These are phyloP conservation scores for Panurus biarmicus DNA, from an alignment of 2,113 vertebrate genomes.

Conservation along the genomic window DNA sequence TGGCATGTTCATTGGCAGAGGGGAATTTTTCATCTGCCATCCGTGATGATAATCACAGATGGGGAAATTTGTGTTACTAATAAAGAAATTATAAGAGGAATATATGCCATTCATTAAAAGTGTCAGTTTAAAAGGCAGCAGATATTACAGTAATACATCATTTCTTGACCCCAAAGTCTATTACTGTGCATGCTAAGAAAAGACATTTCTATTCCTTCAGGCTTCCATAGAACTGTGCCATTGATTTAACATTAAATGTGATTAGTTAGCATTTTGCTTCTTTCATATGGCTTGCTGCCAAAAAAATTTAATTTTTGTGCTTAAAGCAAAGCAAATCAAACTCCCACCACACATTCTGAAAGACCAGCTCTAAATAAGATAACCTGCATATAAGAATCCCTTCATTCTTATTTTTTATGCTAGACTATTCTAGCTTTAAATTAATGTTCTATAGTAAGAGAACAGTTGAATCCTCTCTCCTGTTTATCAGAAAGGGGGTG, in stretches of 20 bases:
- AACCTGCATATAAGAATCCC: neutral
- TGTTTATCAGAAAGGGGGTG: neutral
- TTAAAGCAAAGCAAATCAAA: constrained; percentile 4
- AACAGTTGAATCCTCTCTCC: neutral
- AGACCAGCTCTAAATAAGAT: neutral
- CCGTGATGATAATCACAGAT: neutral
- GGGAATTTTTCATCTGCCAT: neutral
- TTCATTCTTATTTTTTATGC: neutral
- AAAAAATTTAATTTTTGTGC: constrained; percentile 41
- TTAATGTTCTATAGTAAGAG: neutral
- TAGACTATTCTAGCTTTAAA: neutral
- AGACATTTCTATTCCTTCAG: constrained; percentile 41
- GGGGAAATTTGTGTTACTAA: constrained; percentile 37
- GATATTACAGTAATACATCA: constrained; percentile 24
- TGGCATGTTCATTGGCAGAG: neutral
- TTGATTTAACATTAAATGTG: constrained; percentile 60
- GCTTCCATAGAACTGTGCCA: constrained; percentile 30
- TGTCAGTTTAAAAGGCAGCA: constrained; percentile 29
- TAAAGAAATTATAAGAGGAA: constrained; percentile 38
- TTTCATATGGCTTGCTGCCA: constrained; percentile 14
- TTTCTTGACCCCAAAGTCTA: constrained; percentile 6
- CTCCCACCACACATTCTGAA: neutral
- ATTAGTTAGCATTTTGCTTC: constrained; percentile 62
- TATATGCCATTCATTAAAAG: constrained; percentile 17
- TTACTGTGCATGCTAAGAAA: constrained; percentile 3